phyloP scores from a whole-genome alignment of 2,113 vertebrate genomes.

The Excalfactoria chinensis region DNA sequence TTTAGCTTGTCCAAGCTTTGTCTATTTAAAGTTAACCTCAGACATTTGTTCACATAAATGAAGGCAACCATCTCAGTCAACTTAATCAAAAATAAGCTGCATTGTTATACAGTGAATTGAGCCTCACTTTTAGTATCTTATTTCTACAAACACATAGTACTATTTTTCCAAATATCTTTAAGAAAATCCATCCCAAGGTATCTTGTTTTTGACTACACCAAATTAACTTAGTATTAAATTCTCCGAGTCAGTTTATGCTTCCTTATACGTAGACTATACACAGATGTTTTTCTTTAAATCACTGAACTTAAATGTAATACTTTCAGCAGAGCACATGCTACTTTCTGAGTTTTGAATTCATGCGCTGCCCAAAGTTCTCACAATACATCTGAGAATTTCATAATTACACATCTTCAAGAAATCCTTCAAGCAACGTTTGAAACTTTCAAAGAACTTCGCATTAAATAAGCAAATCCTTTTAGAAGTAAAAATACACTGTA shows the following conservation, averaged over 20 bases:
- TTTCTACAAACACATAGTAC: background rate
- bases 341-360: background rate
- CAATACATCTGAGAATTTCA: background rate
- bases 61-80: background rate
- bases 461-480: background rate
- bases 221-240: background rate
- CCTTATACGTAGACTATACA: background rate
- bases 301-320: background rate
- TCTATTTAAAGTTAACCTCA: background rate
- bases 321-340: accelerated
- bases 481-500: background rate
- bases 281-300: background rate
- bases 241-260: background rate
- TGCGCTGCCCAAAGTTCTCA: background rate
- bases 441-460: background rate
- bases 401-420: background rate
- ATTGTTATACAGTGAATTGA: background rate
- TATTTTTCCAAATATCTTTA: background rate
- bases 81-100: background rate
- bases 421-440: background rate
- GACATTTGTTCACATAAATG: background rate
- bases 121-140: background rate
- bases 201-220: background rate
- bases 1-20: background rate
- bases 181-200: background rate